Evolutionary conservation across 2,113 vertebrate species (phyloP).

Genomic region (Campylomormyrus tamandua): DNA sequence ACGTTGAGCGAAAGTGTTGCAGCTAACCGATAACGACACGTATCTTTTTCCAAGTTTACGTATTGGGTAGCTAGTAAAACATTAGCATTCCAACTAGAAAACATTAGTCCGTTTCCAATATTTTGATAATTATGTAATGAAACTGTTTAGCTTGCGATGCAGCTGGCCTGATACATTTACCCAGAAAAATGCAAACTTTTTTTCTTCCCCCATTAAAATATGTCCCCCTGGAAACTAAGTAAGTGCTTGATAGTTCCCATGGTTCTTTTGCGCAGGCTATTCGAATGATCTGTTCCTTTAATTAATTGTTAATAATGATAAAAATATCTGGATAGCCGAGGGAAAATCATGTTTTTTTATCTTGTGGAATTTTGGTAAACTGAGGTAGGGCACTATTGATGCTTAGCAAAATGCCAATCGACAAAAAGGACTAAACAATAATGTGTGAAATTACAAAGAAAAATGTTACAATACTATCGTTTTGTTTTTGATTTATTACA

Average conservation of each 20-base stretch:
- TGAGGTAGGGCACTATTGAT: not conserved
- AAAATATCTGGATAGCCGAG: not conserved
- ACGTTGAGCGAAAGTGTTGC: not conserved
- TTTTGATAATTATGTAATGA: not conserved
- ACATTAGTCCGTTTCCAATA: not conserved
- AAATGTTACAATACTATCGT: not conserved
- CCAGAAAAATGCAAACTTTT: not conserved
- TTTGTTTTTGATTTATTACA: not conserved
- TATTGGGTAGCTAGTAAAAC: not conserved
- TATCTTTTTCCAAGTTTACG: not conserved
- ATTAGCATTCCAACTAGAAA: not conserved
- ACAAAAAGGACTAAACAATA: not conserved
- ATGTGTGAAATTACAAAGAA: not conserved
- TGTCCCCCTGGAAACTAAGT: constrained; percentile 12
- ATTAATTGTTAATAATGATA: not conserved
- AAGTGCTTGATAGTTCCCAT: not conserved
- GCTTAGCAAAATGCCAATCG: not conserved
- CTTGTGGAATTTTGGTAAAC: not conserved
- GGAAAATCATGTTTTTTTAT: not conserved
- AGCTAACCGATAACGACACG: not conserved
- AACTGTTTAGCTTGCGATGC: not conserved
- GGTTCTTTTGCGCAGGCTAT: not conserved
- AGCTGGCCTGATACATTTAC: not conserved
- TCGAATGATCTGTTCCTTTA: not conserved
- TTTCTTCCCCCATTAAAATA: not conserved